phyloP scores from a whole-genome alignment of 2,888 invertebrate genomes.

The Malachius bipustulatus region DNA sequence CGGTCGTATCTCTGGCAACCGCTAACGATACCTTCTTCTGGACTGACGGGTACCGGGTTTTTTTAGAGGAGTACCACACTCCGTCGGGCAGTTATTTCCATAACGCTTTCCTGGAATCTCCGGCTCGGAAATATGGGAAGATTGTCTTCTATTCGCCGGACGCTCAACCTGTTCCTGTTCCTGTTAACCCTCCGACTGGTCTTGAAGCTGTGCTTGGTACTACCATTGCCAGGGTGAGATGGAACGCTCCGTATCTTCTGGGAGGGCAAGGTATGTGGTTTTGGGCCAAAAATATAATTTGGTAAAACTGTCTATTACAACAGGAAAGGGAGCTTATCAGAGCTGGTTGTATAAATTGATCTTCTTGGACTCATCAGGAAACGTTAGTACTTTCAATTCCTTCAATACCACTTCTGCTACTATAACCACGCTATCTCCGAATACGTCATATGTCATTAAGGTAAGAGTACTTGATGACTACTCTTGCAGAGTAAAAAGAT shows the following conservation, averaged over 20 bases:
- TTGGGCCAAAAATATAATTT: too few species aligned
- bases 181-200: slow-evolving; percentile 64
- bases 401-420: slow-evolving; percentile 51
- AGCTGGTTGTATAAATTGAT: slow-evolving; percentile 71
- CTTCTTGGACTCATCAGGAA: slow-evolving; percentile 42
- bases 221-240: slow-evolving; percentile 63
- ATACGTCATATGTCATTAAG: slow-evolving; percentile 66
- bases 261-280: slow-evolving; percentile 59
- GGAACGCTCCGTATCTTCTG: slow-evolving; percentile 68
- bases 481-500: too few species aligned
- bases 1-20: slow-evolving; percentile 63
- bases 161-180: slow-evolving; percentile 68
- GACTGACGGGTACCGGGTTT: slow-evolving; percentile 67
- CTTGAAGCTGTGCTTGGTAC: slow-evolving; percentile 74
- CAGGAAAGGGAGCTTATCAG: slow-evolving; percentile 52
- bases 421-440: slow-evolving; percentile 58
- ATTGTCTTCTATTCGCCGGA: slow-evolving; percentile 48
- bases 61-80: slow-evolving; percentile 66
- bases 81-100: slow-evolving; percentile 62
- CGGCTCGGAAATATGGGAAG: slow-evolving; percentile 30
- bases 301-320: too few species aligned
- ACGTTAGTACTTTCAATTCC: slow-evolving; percentile 35
- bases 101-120: slow-evolving; percentile 53
- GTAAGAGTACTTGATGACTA: too few species aligned
- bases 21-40: slow-evolving; percentile 74